Evolutionary conservation across 2,797 vertebrate species (phyloP), one percentile per base, ranked within the genome.

Genomic region (Eutrigla gurnardus): DNA sequence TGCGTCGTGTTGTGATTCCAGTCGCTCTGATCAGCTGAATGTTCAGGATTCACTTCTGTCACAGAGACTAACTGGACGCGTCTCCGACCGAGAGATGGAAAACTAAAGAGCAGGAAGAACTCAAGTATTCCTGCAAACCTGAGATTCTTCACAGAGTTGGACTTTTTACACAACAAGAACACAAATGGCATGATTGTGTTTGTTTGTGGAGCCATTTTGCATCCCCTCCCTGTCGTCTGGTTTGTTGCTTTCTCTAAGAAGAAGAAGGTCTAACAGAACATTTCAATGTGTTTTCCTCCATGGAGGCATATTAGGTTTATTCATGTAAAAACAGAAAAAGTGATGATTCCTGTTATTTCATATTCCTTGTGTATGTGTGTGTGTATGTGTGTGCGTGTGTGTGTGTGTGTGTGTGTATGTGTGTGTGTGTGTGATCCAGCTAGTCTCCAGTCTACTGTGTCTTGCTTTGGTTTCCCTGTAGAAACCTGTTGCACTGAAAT

Each of bases 401-500:
- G 3, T 36, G 1, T 18, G 0, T 25, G 1, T n/a, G n/a, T 25
- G 25, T 25, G 25, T 25, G 25, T 25, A 2, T 25, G 25, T 25
- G 25, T 25, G 25, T 14, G 3, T 36, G 2, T 18, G 0, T 25
- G 1, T n/a, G n/a, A 18, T 33, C n/a, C 4, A 53, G 36, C 40
- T 7, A 5, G 1, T 17, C 8, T 1, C 45, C 33, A 17, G 1
- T 2, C 17, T 40, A 35, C 37, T 6, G 6, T 9, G 4, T 36
- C 7, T 0, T 40, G 45, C 6, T 12, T 12, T 15, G 39, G 50
- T 61, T 58, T 11, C 10, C 14, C 37, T 25, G 3, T 40, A 4
- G 5, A 46, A 78, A 82, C 76, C 76, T 83, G 72, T 45, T 18
- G 18, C 15, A 53, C 65, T 73, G 13, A 53, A 73, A 65, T 76